Base-by-base conservation (phyloP, 2,113 vertebrate species). In the Elaphurus davidianus region DNA sequence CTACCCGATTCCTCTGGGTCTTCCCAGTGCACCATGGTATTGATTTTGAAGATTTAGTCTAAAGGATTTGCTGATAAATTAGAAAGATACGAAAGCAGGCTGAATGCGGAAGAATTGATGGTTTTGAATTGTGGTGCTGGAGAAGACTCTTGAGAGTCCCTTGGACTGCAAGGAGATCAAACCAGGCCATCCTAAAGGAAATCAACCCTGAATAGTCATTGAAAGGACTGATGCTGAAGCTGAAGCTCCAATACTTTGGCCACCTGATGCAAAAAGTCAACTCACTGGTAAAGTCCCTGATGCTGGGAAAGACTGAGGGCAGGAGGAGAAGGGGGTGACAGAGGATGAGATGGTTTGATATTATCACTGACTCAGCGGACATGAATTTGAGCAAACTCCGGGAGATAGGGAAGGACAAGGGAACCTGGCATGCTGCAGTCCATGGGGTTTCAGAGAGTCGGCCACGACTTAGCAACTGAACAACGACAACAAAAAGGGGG, bases 321-420 rank as follows among this genome's bases (percentile, higher is more conserved):
- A 43, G 7, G 40, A 43, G 23, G 40, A 43, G 71, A 76, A 43
- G 23, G 1, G 36, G 40, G 40, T 7, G 12, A 76, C 7, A 43
- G 71, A 76, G 36, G 71, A 43, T 76, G 40, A 43, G 40, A 27
- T 76, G 21, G 67, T 14, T 74, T 7, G 71, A 76, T 27, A 27
- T 40, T 15, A 76, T 76, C 40, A 43, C 71, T 76, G 71, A 76
- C 12, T 76, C 40, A 43, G 15, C 0, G 6, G 23, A 76, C 40
- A 14, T 0, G 6, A 76, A 27, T 43, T 27, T 2, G 6, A 43
- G 23, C 40, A 43, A 76, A 76, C 71, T 43, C 23, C 0, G 1
- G 36, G 11, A 74, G 36, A 43, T 7, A 43, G 21, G 40, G 71
- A 74, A 14, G 71, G 71, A 74, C 71, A 74, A 27, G 40, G 12